A percentile compares a stretch with the other conserved stretches of the same genome.
Conservation (phyloP, 2,113 vertebrate genomes). For the Equus quagga region DNA sequence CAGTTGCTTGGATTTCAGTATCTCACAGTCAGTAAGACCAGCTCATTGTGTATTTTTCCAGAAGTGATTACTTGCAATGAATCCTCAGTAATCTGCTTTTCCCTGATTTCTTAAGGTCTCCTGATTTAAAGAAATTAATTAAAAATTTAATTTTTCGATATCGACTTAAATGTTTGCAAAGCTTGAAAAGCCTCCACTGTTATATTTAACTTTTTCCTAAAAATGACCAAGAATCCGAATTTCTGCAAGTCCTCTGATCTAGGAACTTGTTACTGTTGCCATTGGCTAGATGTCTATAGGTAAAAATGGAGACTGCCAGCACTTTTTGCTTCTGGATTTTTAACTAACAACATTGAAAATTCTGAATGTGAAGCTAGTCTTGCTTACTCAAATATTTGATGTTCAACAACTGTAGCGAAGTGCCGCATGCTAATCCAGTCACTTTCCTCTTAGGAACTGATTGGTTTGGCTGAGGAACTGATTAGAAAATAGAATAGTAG, state of each 20-base stretch:
- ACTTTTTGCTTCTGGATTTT: neutral
- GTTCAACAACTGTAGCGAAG: neutral
- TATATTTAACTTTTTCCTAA: conserved; percentile 8
- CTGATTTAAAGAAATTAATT: neutral
- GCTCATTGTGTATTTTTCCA: neutral
- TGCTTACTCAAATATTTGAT: neutral
- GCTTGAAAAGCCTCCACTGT: neutral
- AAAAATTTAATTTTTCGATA: neutral
- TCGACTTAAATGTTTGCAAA: conserved; percentile 3
- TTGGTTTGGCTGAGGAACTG: neutral
- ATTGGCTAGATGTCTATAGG: neutral
- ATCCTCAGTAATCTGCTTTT: neutral
- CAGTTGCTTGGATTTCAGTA: neutral
- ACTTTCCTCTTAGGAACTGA: neutral
- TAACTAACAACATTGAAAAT: neutral
- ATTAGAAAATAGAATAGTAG: neutral
- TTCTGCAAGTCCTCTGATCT: neutral
- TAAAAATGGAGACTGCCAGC: neutral
- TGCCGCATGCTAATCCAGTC: neutral
- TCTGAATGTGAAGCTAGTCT: neutral
- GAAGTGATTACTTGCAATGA: neutral
- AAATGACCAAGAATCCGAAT: neutral
- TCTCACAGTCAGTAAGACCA: neutral
- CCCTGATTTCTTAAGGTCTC: neutral
- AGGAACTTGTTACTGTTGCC: neutral